These are phyloP conservation scores for Epicampocera succincta DNA, from an alignment of 2,888 invertebrate species.

Conservation along the genomic window DNA sequence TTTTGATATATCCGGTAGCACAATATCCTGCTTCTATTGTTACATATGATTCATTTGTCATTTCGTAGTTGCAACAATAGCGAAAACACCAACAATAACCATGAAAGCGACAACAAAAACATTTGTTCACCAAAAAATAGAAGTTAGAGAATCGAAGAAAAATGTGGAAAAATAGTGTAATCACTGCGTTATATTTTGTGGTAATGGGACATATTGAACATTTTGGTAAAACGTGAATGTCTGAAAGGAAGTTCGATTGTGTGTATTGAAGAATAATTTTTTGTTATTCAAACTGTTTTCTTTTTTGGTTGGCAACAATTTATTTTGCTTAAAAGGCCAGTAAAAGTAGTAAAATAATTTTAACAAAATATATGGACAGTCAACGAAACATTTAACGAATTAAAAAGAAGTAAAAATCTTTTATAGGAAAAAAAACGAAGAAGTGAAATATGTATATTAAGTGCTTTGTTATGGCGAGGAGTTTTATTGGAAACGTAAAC, in stretches of 20 bases:
- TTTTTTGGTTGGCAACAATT: background rate
- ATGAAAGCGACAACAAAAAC: constrained; percentile 22
- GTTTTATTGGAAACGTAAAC: too few species aligned
- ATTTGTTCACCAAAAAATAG: background rate
- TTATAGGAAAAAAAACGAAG: too few species aligned
- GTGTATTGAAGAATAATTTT: constrained; percentile 7
- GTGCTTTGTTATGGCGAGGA: too few species aligned
- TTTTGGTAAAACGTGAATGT: constrained; percentile 4
- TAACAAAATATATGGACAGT: background rate
- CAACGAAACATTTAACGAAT: too few species aligned
- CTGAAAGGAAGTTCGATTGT: constrained; percentile 6
- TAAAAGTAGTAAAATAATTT: background rate
- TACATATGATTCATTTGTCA: constrained; percentile 64
- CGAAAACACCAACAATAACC: constrained; percentile 25
- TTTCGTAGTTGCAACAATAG: constrained; percentile 49
- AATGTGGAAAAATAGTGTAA: constrained; percentile 35
- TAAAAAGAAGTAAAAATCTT: too few species aligned
- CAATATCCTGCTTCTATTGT: constrained; percentile 63
- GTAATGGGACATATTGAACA: constrained; percentile 36
- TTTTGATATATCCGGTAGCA: constrained; percentile 40
- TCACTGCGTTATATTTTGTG: constrained; percentile 51
- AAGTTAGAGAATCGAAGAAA: background rate
- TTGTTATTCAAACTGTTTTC: constrained; percentile 34
- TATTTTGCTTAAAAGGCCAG: background rate
- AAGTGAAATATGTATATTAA: too few species aligned